Percentiles rank a stretch among this genome's conserved stretches.
phyloP scores from a whole-genome alignment of 2,888 invertebrate species.

The Drosophila ochracea region DNA sequence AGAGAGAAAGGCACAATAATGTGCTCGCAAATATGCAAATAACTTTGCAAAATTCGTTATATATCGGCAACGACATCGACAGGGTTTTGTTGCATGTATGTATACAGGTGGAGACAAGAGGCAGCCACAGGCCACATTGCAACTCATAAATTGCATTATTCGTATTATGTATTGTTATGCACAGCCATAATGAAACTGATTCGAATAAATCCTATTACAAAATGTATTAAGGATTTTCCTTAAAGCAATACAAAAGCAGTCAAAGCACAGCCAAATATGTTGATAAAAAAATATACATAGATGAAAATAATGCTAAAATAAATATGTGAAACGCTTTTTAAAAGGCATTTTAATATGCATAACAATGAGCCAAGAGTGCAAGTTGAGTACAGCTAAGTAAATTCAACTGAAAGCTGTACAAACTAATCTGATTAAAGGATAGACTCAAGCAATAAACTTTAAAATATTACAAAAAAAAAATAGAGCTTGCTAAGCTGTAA shows the following conservation, averaged over 20 bases:
- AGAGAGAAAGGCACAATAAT: slow-evolving; percentile 37
- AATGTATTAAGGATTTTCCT: slow-evolving; percentile 20
- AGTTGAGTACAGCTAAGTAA: background rate
- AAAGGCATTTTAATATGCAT: background rate
- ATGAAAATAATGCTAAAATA: background rate
- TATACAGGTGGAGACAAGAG: slow-evolving; percentile 14
- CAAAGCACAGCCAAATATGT: background rate
- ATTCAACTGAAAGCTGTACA: background rate
- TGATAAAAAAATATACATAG: background rate
- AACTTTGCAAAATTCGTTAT: slow-evolving; percentile 70
- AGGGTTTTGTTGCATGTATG: background rate
- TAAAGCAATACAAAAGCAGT: slow-evolving; percentile 11
- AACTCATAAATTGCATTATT: slow-evolving; percentile 64
- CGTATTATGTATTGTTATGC: slow-evolving; percentile 55
- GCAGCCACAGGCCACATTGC: slow-evolving; percentile 54
- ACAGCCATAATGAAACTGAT: slow-evolving; percentile 56
- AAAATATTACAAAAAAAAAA: background rate
- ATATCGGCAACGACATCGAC: slow-evolving; percentile 51
- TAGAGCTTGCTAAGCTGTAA: background rate
- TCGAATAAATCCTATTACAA: slow-evolving; percentile 51
- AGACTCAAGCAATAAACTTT: background rate
- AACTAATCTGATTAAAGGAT: background rate
- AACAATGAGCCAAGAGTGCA: background rate
- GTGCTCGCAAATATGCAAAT: slow-evolving; percentile 74
- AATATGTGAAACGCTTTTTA: background rate